Percentiles rank a stretch among this genome's conserved stretches.
Evolutionary conservation across 2,113 vertebrate species (phyloP).

Genomic region (Calyptomena viridis): DNA sequence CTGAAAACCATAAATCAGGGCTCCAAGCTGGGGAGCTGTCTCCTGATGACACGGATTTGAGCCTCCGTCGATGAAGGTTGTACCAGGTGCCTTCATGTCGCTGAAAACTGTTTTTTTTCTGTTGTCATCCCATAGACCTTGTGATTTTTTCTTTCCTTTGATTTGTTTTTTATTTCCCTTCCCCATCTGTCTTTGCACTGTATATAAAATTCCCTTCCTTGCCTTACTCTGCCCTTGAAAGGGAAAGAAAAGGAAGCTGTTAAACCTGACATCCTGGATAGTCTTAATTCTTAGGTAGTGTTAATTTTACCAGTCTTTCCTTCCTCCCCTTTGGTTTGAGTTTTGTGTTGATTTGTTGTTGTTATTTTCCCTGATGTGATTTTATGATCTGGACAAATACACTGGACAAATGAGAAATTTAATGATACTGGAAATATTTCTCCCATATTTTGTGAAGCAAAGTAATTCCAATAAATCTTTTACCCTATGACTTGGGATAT

Average conservation of each 20-base stretch:
- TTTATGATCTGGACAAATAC: constrained; percentile 6
- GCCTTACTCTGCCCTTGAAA: not conserved
- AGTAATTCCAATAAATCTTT: constrained; percentile 1
- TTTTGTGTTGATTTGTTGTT: not conserved
- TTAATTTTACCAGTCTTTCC: not conserved
- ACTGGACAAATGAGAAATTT: constrained; percentile 52
- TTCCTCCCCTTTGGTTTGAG: not conserved
- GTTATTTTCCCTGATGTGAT: not conserved
- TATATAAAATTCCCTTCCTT: not conserved
- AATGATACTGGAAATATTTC: constrained; percentile 37
- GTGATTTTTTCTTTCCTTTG: not conserved
- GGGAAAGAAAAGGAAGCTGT: not conserved
- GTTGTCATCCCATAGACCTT: not conserved
- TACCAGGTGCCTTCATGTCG: constrained; percentile 18
- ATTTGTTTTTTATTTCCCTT: not conserved
- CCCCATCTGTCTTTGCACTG: not conserved
- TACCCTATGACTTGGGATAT: not conserved
- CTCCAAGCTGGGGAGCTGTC: constrained; percentile 50
- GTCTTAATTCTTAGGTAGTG: not conserved
- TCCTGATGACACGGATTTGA: not conserved
- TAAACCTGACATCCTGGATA: not conserved
- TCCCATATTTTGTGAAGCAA: not conserved
- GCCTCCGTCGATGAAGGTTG: not conserved
- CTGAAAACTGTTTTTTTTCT: not conserved
- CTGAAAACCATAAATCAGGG: constrained; percentile 69